A percentile compares a stretch with the other conserved stretches of the same genome.
Conservation (phyloP, 2,797 vertebrate species). For the Myripristis murdjan region DNA sequence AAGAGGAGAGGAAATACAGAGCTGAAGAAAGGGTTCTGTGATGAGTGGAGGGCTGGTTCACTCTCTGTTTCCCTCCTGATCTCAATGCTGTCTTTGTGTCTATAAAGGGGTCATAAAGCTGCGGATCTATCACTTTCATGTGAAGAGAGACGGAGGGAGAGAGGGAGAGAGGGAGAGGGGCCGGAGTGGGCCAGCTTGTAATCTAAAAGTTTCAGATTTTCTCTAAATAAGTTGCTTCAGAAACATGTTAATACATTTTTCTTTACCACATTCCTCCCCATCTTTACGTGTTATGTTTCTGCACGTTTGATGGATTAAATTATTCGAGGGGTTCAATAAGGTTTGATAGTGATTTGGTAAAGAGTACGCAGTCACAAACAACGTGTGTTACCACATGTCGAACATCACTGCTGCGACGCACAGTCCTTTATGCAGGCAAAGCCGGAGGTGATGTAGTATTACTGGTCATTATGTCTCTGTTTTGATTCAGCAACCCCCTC, state of each 20-base stretch:
- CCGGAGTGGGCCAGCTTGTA: conserved; percentile 34
- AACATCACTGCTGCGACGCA: background rate
- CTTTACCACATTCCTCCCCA: conserved; percentile 49
- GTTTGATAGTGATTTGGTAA: conserved; percentile 52
- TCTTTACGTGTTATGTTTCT: conserved; percentile 75
- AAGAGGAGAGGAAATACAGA: conserved; percentile 51
- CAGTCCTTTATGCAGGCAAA: conserved; percentile 36
- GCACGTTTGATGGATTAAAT: conserved; percentile 76
- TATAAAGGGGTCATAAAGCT: conserved; percentile 81
- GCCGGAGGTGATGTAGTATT: conserved; percentile 52
- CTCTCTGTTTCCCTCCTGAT: conserved; percentile 46
- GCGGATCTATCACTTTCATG: conserved; percentile 83
- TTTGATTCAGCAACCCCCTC: conserved; percentile 58
- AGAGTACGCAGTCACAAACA: conserved; percentile 61
- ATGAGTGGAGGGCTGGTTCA: conserved; percentile 64
- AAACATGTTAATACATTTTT: conserved; percentile 13
- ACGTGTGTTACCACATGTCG: conserved; percentile 35
- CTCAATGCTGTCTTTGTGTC: conserved; percentile 81
- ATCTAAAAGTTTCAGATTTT: conserved; percentile 63
- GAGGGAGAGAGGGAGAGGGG: conserved; percentile 26
- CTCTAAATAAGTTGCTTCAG: conserved; percentile 61
- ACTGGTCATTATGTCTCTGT: conserved; percentile 52
- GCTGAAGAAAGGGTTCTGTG: conserved; percentile 65
- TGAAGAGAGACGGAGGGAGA: conserved; percentile 58
- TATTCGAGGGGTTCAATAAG: conserved; percentile 66